These are phyloP conservation scores for Phoxinus dragarum DNA, from an alignment of 2,797 vertebrate species.

Conservation along the genomic window DNA sequence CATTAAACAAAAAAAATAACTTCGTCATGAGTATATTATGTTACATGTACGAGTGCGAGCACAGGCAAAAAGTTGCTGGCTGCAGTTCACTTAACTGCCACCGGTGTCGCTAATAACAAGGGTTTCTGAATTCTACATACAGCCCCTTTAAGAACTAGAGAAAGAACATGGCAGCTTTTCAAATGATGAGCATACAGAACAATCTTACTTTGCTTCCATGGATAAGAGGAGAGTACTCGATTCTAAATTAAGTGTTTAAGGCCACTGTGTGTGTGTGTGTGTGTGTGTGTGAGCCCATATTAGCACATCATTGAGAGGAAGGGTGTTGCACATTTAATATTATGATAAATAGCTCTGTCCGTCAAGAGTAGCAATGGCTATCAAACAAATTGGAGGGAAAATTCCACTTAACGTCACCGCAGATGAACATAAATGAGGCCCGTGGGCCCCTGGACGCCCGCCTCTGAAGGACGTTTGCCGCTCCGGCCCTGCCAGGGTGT, in stretches of 20 bases:
- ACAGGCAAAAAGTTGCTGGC: too few relatives aligned
- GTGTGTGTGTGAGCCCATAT: conserved; percentile 22
- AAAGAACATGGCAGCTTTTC: neutral
- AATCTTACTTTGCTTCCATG: neutral
- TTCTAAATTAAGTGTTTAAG: neutral
- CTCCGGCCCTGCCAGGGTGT: conserved; percentile 13
- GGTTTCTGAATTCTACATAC: neutral
- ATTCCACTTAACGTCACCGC: conserved; percentile 71
- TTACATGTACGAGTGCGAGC: neutral
- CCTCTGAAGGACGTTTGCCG: conserved; percentile 48
- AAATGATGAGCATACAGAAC: neutral
- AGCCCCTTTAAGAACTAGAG: neutral
- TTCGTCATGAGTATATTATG: accelerated
- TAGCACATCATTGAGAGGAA: conserved; percentile 17
- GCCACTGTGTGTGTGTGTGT: conserved; percentile 27
- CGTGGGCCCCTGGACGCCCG: conserved; percentile 53
- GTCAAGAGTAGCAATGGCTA: conserved; percentile 71
- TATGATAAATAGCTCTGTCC: conserved; percentile 79
- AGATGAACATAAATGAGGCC: conserved; percentile 83
- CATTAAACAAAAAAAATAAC: neutral
- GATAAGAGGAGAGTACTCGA: neutral
- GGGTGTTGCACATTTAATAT: conserved; percentile 63
- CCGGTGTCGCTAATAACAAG: neutral
- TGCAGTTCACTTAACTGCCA: neutral
- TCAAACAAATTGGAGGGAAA: conserved; percentile 73